A percentile compares a stretch with the other conserved stretches of the same genome.
phyloP scores from a whole-genome alignment of 2,113 vertebrate species.

The Festucalex cinctus region DNA sequence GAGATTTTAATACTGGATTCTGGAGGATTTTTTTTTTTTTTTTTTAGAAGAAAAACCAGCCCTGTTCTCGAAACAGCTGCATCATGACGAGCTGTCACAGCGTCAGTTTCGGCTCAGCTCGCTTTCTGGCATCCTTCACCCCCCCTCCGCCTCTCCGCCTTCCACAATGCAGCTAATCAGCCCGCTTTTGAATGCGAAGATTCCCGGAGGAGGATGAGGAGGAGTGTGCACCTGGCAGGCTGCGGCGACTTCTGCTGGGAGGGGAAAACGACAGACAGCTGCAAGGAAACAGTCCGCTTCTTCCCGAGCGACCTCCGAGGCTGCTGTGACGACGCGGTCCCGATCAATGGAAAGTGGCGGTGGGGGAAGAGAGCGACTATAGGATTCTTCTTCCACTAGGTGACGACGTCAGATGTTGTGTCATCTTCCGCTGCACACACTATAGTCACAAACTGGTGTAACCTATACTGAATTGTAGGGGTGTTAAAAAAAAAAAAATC shows the following conservation, averaged over 20 bases:
- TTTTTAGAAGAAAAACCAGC: conserved; percentile 3
- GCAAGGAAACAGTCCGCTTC: conserved; percentile 11
- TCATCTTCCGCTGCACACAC: background rate
- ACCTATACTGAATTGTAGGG: too few species aligned
- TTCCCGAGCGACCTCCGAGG: conserved; percentile 13
- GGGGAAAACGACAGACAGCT: background rate
- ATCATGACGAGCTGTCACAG: conserved; percentile 48
- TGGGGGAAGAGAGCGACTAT: conserved; percentile 46
- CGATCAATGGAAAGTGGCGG: conserved; percentile 57
- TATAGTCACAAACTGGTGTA: background rate
- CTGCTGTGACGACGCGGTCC: conserved; percentile 8
- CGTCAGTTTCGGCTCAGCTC: conserved; percentile 49
- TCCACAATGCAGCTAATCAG: conserved; percentile 51
- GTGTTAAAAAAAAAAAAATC: too few species aligned
- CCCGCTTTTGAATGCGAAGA: conserved; percentile 3
- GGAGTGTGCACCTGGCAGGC: conserved; percentile 1
- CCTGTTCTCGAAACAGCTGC: conserved; percentile 43
- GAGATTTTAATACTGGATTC: background rate
- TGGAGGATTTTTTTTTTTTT: background rate
- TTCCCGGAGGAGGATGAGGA: conserved; percentile 9
- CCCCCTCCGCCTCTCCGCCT: conserved; percentile 26
- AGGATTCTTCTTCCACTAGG: conserved; percentile 45
- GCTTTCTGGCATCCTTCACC: conserved; percentile 33
- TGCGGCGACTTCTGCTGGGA: background rate
- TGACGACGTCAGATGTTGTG: conserved; percentile 41